Conservation (phyloP, 2,888 invertebrate species). For the Acanthopleura granulata region DNA sequence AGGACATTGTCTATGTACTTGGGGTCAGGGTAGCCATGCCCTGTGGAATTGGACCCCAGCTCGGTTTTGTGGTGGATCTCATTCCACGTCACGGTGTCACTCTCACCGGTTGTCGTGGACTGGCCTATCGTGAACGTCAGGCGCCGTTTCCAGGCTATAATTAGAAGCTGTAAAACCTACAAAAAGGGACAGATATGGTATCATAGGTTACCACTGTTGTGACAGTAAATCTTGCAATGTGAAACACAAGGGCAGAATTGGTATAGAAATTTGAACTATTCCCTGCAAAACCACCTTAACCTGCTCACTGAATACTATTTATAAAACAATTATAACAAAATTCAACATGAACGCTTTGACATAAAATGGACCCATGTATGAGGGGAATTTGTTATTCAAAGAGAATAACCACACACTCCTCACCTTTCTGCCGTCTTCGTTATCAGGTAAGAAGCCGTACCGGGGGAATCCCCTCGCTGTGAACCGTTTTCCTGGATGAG, state of each 20-base stretch:
- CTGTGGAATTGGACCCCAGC: constrained; percentile 71
- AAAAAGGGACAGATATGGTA: constrained; percentile 7
- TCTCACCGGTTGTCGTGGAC: constrained; percentile 90
- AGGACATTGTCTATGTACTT: constrained; percentile 80
- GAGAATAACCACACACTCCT: not conserved
- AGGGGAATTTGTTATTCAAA: too few relatives aligned
- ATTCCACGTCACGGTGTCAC: constrained; percentile 94
- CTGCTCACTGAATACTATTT: too few relatives aligned
- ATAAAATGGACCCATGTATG: too few relatives aligned
- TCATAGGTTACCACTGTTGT: not conserved
- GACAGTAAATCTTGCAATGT: not conserved
- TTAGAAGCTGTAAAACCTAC: constrained; percentile 79
- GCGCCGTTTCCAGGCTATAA: constrained; percentile 86
- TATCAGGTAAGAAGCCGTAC: constrained; percentile 82
- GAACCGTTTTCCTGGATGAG: constrained; percentile 61
- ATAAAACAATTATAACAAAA: too few relatives aligned
- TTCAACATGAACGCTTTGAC: too few relatives aligned
- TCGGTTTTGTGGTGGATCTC: constrained; percentile 87
- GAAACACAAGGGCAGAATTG: not conserved
- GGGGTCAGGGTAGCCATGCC: constrained; percentile 79
- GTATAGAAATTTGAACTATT: too few relatives aligned
- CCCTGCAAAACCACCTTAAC: too few relatives aligned
- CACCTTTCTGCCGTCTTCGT: constrained; percentile 81
- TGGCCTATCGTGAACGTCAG: constrained; percentile 87
- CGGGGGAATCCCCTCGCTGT: constrained; percentile 75